These are phyloP conservation scores for Temnothorax curvispinosus DNA, from an alignment of 1,140 invertebrate genomes.

Conservation along the genomic window DNA sequence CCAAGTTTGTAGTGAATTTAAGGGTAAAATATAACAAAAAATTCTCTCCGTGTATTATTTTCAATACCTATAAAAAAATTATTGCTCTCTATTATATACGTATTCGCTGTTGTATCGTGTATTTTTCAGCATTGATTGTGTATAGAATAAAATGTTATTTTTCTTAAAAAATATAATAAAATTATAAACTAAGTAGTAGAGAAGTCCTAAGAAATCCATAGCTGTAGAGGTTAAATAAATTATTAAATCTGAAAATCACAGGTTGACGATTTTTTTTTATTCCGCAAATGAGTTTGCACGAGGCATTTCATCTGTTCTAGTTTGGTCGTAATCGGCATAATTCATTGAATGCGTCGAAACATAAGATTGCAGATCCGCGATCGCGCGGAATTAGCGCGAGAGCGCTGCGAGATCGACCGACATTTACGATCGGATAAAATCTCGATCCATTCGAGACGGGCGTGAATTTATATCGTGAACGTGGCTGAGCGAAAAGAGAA, in stretches of 20 bases:
- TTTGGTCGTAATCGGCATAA: constrained; percentile 8
- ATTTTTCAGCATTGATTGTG: not conserved
- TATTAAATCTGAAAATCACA: not conserved
- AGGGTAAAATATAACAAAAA: no score
- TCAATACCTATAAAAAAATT: not conserved
- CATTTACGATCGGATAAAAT: constrained; percentile 50
- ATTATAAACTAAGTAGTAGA: not conserved
- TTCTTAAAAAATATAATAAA: not conserved
- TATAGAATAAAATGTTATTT: not conserved
- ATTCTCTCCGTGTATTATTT: not conserved
- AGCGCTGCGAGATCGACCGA: constrained; percentile 15
- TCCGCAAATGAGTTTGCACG: not conserved
- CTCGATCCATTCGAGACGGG: constrained; percentile 22
- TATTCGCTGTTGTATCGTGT: not conserved
- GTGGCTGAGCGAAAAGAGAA: not conserved
- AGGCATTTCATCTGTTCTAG: not conserved
- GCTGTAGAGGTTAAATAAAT: not conserved
- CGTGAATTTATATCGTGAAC: constrained; percentile 41
- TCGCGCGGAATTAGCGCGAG: constrained; percentile 22
- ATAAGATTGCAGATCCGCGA: not conserved
- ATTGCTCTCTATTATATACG: not conserved
- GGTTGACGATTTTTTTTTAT: not conserved
- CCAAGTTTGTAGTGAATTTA: no score
- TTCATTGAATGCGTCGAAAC: not conserved
- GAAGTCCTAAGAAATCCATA: not conserved